Base-by-base conservation (phyloP, 2,113 vertebrate species). In the Cathartes aura region DNA sequence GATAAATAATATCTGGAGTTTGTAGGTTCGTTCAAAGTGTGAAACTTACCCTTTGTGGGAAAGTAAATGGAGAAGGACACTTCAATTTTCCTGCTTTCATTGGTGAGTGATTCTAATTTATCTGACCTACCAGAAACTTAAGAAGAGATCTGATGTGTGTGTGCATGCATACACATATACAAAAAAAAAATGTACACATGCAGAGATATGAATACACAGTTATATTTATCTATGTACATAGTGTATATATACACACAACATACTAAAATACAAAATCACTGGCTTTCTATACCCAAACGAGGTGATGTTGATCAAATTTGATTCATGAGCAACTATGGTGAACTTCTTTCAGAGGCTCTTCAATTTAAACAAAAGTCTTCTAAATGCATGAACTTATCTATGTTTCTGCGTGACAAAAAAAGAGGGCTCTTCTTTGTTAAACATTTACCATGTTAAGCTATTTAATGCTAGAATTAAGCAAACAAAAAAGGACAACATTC, bases 381-480 rank as follows among this genome's bases (percentile, higher is more conserved):
- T 40, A 86, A 82, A 53, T 58, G 56, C 34, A 62, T 73, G 34
- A 73, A 89, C 2, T 78, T 93, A 56, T 32, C 47, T 53, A 21
- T 13, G 10, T 47, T 70, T 60, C 5, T 43, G 13, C 45, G 32
- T 58, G 50, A 88, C 32, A 66, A 87, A 72, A 40, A n/a, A 48
- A 80, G 42, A 58, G 17, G 16, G 15, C 14, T 82, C 20, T 29
- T 87, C 68, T 73, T 87, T 78, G 40, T 87, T 75, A 93, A 93
- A 82, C 56, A 48, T 75, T 76, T 93, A 82, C 73, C 13, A 29
- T 42, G 36, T 72, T 91, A 84, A 92, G 56, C 36, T 81, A 67
- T 89, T 89, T 91, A 89, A 76, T 32, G 34, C 13, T 72, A 89
- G 53, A 91, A 87, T 80, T 91, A 93, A 73, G 73, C 38, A 93